Percentiles rank a stretch among this genome's conserved stretches.
These are phyloP conservation scores for Lerista edwardsae DNA, from an alignment of 2,797 vertebrate genomes.

Conservation along the genomic window DNA sequence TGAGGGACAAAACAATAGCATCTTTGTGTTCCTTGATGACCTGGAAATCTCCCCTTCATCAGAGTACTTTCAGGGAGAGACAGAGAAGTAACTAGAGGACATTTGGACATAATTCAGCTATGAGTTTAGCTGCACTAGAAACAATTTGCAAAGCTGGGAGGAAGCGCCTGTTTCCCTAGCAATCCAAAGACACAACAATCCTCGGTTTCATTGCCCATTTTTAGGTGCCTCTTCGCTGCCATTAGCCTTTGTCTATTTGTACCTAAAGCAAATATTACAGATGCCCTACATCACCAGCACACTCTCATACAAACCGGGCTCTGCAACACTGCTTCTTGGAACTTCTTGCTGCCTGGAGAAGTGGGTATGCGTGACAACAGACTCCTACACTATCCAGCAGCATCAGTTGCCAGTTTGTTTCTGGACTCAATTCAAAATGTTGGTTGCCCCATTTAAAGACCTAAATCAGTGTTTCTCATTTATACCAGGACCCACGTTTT, in stretches of 20 bases:
- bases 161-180: background rate
- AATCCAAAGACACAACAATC: background rate
- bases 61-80: background rate
- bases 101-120: background rate
- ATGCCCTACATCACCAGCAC: background rate
- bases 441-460: too few relatives aligned
- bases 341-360: background rate
- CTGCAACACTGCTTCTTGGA: background rate
- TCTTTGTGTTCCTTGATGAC: background rate
- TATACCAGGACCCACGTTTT: too few relatives aligned
- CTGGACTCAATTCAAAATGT: too few relatives aligned
- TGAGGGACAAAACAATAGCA: background rate
- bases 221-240: background rate
- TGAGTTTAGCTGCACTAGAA: background rate
- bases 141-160: background rate
- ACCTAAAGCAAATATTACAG: background rate
- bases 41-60: background rate
- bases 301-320: too few relatives aligned
- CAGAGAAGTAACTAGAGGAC: background rate
- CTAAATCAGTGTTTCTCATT: too few relatives aligned
- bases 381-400: too few relatives aligned
- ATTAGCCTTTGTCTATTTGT: background rate
- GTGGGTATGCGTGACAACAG: too few relatives aligned
- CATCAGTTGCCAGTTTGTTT: too few relatives aligned
- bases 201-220: background rate